Evolutionary conservation across 2,888 invertebrate genomes (phyloP).

Genomic region (Diarsia brunnea): DNA sequence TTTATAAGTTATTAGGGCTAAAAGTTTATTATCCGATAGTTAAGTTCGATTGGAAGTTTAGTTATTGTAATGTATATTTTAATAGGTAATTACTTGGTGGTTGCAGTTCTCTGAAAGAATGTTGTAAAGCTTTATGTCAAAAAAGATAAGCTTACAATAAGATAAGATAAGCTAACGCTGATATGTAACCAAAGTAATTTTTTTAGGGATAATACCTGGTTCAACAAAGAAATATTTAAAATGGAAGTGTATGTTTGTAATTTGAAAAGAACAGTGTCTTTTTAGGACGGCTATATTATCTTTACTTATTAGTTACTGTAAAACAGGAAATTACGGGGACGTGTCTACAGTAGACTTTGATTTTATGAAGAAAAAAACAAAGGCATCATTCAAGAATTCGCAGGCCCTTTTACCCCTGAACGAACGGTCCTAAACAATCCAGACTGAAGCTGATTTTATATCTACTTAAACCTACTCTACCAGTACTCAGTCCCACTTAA

Average conservation of each 20-base stretch:
- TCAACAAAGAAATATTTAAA: not conserved
- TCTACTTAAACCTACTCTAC: not conserved
- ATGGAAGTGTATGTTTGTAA: not conserved
- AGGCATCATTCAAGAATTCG: too few species aligned
- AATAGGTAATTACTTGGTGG: not conserved
- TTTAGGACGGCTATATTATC: too few species aligned
- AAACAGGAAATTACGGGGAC: too few species aligned
- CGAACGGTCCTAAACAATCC: too few species aligned
- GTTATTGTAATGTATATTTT: not conserved
- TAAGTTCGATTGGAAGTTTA: not conserved
- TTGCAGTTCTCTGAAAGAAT: not conserved
- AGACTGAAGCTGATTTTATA: too few species aligned
- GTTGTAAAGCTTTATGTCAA: not conserved
- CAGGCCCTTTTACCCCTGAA: too few species aligned
- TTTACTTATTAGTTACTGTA: too few species aligned
- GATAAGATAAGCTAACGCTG: not conserved
- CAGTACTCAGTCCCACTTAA: not conserved
- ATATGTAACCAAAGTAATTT: not conserved
- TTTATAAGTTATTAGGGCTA: slow-evolving; percentile 1
- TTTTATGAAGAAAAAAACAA: too few species aligned
- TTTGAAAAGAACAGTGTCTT: too few species aligned
- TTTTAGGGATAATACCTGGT: not conserved
- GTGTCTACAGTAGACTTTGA: too few species aligned
- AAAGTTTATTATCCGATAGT: slow-evolving; percentile 5
- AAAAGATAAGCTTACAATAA: not conserved